phyloP scores from a whole-genome alignment of 1,140 invertebrate genomes.

The Mamestra configurata region DNA sequence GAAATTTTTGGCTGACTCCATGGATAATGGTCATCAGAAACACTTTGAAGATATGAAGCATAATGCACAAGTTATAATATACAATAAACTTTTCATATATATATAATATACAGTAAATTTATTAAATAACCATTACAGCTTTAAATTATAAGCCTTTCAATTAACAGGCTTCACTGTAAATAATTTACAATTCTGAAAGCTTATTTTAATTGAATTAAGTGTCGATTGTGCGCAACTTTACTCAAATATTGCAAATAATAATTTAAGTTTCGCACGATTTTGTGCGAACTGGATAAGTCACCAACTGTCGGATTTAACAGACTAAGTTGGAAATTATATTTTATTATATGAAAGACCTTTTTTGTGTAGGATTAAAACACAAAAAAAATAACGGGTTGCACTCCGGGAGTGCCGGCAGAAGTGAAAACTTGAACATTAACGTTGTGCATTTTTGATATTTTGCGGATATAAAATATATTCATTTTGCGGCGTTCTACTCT shows the following conservation, averaged over 20 bases:
- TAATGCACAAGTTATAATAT: background rate
- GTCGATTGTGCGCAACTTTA: constrained; percentile 29
- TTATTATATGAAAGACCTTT: background rate
- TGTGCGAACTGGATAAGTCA: constrained; percentile 30
- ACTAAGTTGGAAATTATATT: background rate
- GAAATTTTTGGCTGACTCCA: constrained; percentile 78
- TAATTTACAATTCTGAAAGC: constrained; percentile 24
- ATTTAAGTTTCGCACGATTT: constrained; percentile 37
- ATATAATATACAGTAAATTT: background rate
- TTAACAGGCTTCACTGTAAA: background rate
- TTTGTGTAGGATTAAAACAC: background rate
- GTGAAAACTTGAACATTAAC: no score
- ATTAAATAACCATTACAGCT: background rate
- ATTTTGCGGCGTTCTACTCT: no score
- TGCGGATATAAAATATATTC: no score
- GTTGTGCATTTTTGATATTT: no score
- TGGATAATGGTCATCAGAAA: constrained; percentile 76
- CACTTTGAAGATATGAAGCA: constrained; percentile 61
- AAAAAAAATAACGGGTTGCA: no score
- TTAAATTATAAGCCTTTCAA: background rate
- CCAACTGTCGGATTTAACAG: constrained; percentile 3
- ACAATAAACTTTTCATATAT: background rate
- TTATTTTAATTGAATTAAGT: constrained; percentile 39
- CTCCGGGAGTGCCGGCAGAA: no score
- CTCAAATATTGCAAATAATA: constrained; percentile 44